These are phyloP conservation scores for Clupea harengus DNA, from an alignment of 2,113 vertebrate genomes.

Conservation along the genomic window DNA sequence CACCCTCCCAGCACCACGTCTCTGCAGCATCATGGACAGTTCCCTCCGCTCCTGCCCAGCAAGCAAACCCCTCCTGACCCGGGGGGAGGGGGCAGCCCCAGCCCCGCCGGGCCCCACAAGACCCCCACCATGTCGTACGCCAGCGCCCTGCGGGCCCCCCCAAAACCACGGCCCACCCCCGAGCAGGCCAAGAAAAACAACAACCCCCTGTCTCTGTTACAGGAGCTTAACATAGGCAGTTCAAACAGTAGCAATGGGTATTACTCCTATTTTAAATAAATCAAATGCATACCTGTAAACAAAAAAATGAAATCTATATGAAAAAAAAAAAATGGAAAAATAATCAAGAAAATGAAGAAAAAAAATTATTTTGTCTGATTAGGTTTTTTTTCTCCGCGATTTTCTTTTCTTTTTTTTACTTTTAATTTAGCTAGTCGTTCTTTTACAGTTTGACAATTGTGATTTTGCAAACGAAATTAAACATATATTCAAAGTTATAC, in stretches of 20 bases:
- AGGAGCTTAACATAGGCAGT: constrained; percentile 98
- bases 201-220: constrained; percentile 94
- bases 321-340: constrained; percentile 60
- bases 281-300: constrained; percentile 57
- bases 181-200: constrained; percentile 98
- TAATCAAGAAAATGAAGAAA: constrained; percentile 50
- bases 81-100: constrained; percentile 64
- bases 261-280: constrained; percentile 99
- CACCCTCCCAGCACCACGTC: constrained; percentile 76
- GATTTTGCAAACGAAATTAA: constrained; percentile 49
- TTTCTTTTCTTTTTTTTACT: constrained; percentile 49
- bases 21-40: constrained; percentile 95
- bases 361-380: constrained; percentile 53
- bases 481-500: constrained; percentile 46
- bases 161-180: constrained; percentile 89
- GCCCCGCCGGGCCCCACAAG: constrained; percentile 68
- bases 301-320: constrained; percentile 66
- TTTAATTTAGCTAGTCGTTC: constrained; percentile 48
- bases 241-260: constrained; percentile 98
- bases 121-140: constrained; percentile 96
- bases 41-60: constrained; percentile 93
- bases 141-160: constrained; percentile 92
- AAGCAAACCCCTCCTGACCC: constrained; percentile 83
- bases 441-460: constrained; percentile 55
- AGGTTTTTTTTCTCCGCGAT: constrained; percentile 43